These are phyloP conservation scores for Psittacara wagleri DNA, from an alignment of 2,113 vertebrate species.

Conservation along the genomic window DNA sequence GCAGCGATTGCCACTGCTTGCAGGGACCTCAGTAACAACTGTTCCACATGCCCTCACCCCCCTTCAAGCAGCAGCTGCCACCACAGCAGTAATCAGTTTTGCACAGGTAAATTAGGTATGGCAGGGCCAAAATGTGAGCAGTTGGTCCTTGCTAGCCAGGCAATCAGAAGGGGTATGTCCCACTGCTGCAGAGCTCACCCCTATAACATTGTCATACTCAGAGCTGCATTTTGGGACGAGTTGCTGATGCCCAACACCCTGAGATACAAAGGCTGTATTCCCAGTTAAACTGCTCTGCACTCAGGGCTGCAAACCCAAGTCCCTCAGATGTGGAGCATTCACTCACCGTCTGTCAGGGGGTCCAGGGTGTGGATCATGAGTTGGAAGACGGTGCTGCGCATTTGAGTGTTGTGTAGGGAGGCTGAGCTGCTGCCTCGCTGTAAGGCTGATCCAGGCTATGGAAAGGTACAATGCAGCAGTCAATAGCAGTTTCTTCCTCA, in stretches of 20 bases:
- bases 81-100: not conserved
- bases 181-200: not conserved
- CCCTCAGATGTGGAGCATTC: not conserved
- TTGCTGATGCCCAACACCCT: not conserved
- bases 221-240: not conserved
- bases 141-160: not conserved
- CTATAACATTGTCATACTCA: not conserved
- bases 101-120: not conserved
- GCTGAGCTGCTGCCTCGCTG: constrained; percentile 88
- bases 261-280: not conserved
- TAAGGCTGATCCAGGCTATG: constrained; percentile 80
- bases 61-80: not conserved
- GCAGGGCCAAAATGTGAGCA: not conserved
- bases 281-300: not conserved
- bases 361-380: constrained; percentile 95
- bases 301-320: not conserved
- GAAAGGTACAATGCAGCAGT: constrained; percentile 42
- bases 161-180: rapidly evolving
- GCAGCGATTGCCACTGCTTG: not conserved
- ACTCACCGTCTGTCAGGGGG: constrained; percentile 90
- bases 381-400: constrained; percentile 90
- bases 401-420: constrained; percentile 93
- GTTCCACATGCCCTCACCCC: not conserved
- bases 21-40: not conserved
- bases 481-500: not conserved